phyloP scores from a whole-genome alignment of 2,797 vertebrate species.

The Danio albolineatus region DNA sequence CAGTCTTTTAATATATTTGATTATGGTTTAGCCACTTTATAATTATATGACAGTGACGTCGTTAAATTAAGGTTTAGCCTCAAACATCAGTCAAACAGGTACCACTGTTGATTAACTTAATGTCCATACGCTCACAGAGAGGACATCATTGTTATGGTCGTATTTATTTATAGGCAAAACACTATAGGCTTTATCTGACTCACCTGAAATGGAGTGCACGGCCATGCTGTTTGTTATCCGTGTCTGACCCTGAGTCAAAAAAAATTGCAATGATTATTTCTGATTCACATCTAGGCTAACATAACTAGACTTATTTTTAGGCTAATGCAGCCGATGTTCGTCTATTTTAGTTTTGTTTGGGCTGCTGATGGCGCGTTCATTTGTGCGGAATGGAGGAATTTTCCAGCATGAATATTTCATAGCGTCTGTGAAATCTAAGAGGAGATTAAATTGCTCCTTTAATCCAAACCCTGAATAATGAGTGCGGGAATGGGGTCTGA shows the following conservation, averaged over 20 bases:
- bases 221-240: slow-evolving; percentile 66
- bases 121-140: not conserved
- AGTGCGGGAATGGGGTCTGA: no score
- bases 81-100: not conserved
- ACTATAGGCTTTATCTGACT: slow-evolving; percentile 54
- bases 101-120: not conserved
- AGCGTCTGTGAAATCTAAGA: slow-evolving; percentile 80
- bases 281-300: not conserved
- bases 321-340: slow-evolving; percentile 41
- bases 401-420: slow-evolving; percentile 90
- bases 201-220: slow-evolving; percentile 69
- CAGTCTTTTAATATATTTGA: not conserved
- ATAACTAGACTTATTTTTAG: not conserved
- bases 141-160: not conserved
- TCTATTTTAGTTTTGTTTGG: slow-evolving; percentile 56
- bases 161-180: not conserved
- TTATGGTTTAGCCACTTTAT: not conserved
- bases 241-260: slow-evolving; percentile 32
- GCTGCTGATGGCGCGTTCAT: slow-evolving; percentile 55
- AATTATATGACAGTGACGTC: not conserved
- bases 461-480: not conserved
- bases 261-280: slow-evolving; percentile 41
- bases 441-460: slow-evolving; percentile 51
- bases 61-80: not conserved
- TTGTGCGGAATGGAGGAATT: slow-evolving; percentile 74